phyloP scores from a whole-genome alignment of 2,113 vertebrate species.

The Peromyscus californicus region DNA sequence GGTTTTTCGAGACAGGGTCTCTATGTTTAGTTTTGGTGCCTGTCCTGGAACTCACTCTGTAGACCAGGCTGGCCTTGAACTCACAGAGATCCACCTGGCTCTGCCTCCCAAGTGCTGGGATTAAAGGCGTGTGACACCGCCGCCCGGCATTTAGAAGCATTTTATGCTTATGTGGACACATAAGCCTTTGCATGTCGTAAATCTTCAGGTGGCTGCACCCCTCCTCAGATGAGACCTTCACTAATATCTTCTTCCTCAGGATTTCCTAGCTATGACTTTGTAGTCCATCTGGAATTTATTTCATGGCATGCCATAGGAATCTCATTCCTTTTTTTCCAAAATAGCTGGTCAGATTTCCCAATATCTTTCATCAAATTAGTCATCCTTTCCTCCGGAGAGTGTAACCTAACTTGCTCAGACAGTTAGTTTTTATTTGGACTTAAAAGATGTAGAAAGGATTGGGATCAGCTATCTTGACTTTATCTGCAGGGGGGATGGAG shows the following conservation, averaged over 20 bases:
- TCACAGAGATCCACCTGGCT: too few species aligned
- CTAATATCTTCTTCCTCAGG: not conserved
- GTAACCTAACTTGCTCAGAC: conserved; percentile 69
- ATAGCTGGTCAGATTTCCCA: conserved; percentile 74
- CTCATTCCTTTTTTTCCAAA: conserved; percentile 58
- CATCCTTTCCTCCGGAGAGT: conserved; percentile 76
- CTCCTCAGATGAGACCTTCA: not conserved
- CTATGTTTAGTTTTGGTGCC: too few species aligned
- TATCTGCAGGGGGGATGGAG: conserved; percentile 33
- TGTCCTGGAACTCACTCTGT: too few species aligned
- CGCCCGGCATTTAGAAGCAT: not conserved
- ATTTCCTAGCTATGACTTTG: conserved; percentile 36
- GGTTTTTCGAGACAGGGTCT: too few species aligned
- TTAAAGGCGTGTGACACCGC: too few species aligned
- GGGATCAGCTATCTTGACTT: conserved; percentile 76
- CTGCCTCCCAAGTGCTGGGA: too few species aligned
- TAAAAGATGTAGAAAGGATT: conserved; percentile 75
- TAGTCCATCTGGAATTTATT: conserved; percentile 70
- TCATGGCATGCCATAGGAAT: conserved; percentile 63
- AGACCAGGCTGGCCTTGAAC: too few species aligned
- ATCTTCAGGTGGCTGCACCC: not conserved
- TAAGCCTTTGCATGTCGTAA: not conserved
- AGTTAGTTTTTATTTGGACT: conserved; percentile 72
- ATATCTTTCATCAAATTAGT: conserved; percentile 77
- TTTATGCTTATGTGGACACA: conserved; percentile 3